Conservation (phyloP, 2,113 vertebrate genomes). For the Cinclus cinclus region DNA sequence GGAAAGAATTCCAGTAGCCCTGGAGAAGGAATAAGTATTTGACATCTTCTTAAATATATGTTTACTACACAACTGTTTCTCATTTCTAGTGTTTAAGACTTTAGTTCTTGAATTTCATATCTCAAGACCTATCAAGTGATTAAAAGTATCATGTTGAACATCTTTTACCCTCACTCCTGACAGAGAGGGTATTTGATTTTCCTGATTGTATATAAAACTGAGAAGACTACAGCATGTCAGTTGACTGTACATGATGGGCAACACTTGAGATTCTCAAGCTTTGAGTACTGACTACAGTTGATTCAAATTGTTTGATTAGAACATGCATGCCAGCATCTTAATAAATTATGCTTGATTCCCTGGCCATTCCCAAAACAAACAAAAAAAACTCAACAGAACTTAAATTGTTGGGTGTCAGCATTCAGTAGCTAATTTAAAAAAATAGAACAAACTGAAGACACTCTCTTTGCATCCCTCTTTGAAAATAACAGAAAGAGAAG, state of each 20-base stretch:
- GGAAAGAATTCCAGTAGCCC: neutral
- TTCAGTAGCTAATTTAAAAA: neutral
- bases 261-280: neutral
- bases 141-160: neutral
- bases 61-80: neutral
- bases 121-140: neutral
- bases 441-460: neutral
- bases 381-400: neutral
- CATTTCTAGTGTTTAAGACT: neutral
- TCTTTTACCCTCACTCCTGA: neutral
- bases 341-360: neutral
- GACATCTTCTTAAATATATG: neutral
- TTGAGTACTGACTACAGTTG: no score
- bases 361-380: neutral
- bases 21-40: neutral
- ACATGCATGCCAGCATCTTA: neutral
- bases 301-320: neutral
- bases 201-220: neutral
- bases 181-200: neutral
- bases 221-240: accelerated
- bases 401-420: neutral
- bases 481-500: neutral
- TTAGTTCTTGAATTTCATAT: neutral
- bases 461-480: neutral
- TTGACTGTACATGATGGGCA: neutral